Evolutionary conservation across 2,113 vertebrate species (phyloP), one percentile per base, ranked within the genome.

Genomic region (Uria lomvia): DNA sequence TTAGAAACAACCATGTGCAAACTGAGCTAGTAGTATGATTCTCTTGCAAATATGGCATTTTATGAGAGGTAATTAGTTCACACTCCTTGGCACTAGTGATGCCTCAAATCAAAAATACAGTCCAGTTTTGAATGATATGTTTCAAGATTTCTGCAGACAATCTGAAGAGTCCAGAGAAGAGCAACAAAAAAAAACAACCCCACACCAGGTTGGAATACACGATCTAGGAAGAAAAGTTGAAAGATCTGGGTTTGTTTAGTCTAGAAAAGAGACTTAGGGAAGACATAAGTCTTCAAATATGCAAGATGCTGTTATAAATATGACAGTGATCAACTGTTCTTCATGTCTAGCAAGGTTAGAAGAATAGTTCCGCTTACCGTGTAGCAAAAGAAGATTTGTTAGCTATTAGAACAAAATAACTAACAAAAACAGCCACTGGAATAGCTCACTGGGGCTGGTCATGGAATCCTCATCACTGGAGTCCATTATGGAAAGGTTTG

Each of bases 231-330:
- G 67, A 95, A 96, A 94, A 95, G 67, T 63, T 88, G 86, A 73
- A 96, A 95, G 85, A 90, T 80, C 59, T 77, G 71, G 17, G 63
- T 92, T 96, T 97, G 96, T 96, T 97, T 97, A 97, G 96, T 96
- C 96, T 97, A 96, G 88, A 80, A 92, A 90, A 80, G 75, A 94
- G 85, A 74, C 85, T 70, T 67, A 95, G 78, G 82, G 26, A 96
- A 94, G 66, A 93, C 94, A 59, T 96, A 96, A 96, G 63, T 95
- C 72, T 96, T 96, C 95, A 96, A 96, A 88, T 90, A 97, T 92
- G 94, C 90, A 83, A 92, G 85, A 97, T 94, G 67, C 43, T 72
- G 85, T 93, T 93, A 93, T 53, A 96, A 96, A 93, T 90, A 96
- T 82, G 87, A 90, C 90, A 95, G 90, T 95, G 96, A 97, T 97